phyloP scores from a whole-genome alignment of 1,140 invertebrate genomes.

The Scaptomyza hsui region DNA sequence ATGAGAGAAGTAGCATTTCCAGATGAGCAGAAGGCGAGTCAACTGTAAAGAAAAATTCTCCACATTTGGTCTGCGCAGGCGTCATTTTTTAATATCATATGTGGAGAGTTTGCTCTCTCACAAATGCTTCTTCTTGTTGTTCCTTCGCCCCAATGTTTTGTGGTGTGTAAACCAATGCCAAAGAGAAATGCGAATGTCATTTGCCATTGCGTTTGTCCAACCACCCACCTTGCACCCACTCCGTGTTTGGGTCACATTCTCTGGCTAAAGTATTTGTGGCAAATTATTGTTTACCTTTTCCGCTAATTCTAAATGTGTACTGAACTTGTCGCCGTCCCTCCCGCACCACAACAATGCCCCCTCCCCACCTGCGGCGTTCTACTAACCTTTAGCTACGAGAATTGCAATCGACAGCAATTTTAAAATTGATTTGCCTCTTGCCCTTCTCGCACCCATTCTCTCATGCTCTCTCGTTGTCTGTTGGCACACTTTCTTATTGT shows the following conservation, averaged over 20 bases:
- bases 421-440: background rate
- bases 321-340: slow-evolving; percentile 44
- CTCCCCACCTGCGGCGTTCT: too few relatives aligned
- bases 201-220: slow-evolving; percentile 14
- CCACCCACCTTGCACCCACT: background rate
- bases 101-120: slow-evolving; percentile 33
- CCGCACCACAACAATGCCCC: background rate
- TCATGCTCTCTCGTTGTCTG: background rate
- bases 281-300: slow-evolving; percentile 77
- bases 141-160: slow-evolving; percentile 36
- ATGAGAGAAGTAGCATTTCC: slow-evolving; percentile 38
- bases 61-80: slow-evolving; percentile 53
- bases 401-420: slow-evolving; percentile 21
- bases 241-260: slow-evolving; percentile 14
- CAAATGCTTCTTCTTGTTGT: slow-evolving; percentile 28
- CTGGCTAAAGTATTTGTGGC: slow-evolving; percentile 39
- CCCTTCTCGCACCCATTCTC: background rate
- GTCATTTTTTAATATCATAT: slow-evolving; percentile 41
- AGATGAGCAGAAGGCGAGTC: slow-evolving; percentile 21
- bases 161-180: slow-evolving; percentile 44
- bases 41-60: slow-evolving; percentile 49
- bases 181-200: slow-evolving; percentile 51
- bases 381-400: too few relatives aligned
- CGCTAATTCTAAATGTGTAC: slow-evolving; percentile 48
- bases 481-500: background rate